phyloP scores from a whole-genome alignment of 2,797 vertebrate species.

The Acridotheres tristis region DNA sequence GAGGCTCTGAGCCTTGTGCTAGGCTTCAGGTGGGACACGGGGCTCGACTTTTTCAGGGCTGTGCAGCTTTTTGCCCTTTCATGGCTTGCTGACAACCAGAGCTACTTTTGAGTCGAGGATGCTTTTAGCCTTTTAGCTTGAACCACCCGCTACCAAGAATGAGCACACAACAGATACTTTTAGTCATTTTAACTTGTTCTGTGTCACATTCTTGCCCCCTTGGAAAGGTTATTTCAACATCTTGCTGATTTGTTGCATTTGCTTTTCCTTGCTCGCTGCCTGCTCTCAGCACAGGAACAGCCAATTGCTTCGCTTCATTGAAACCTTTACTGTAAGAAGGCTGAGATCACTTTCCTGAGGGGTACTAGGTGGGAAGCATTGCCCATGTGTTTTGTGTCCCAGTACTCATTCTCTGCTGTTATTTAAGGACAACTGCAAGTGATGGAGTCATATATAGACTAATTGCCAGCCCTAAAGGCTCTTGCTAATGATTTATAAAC shows the following conservation, averaged over 20 bases:
- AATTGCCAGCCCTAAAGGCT: background rate
- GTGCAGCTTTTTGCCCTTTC: background rate
- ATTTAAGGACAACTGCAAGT: background rate
- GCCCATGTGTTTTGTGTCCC: background rate
- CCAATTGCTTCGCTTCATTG: background rate
- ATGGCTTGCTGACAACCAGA: background rate
- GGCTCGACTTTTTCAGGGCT: background rate
- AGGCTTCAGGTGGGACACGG: rapidly evolving
- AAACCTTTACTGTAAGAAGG: background rate
- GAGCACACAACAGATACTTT: background rate
- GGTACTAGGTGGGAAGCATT: background rate
- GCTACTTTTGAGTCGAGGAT: background rate
- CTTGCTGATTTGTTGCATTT: constrained; percentile 33
- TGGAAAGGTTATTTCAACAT: constrained; percentile 24
- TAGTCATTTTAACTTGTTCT: background rate
- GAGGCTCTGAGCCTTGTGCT: background rate
- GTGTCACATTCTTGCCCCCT: background rate
- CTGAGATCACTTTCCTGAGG: background rate
- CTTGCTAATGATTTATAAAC: background rate
- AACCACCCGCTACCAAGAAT: background rate
- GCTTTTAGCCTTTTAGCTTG: background rate
- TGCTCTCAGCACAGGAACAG: background rate
- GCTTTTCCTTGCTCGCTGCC: background rate
- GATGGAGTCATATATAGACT: background rate
- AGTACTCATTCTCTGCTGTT: background rate